Percentiles rank a stretch among this genome's conserved stretches.
Conservation (phyloP, 1,140 invertebrate genomes). For the Chlorops oryzae region DNA sequence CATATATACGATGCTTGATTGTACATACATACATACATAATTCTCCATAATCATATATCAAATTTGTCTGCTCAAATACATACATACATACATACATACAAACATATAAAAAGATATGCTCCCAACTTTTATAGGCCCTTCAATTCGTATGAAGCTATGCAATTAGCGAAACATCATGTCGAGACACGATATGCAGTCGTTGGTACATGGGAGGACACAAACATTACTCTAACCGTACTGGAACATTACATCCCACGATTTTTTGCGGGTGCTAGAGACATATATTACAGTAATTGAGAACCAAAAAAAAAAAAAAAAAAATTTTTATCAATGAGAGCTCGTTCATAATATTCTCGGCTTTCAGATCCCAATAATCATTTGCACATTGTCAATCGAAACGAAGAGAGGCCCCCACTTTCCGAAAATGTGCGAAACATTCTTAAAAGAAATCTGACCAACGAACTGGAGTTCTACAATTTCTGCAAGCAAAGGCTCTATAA, state of each 20-base stretch:
- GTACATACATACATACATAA: slow-evolving; percentile 1
- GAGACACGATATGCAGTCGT: slow-evolving; percentile 81
- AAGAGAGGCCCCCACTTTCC: slow-evolving; percentile 64
- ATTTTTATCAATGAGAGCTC: background rate
- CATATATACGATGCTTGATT: background rate
- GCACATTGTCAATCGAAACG: slow-evolving; percentile 73
- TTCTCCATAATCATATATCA: background rate
- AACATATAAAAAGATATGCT: too few species aligned
- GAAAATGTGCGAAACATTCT: slow-evolving; percentile 75
- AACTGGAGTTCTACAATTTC: slow-evolving; percentile 89
- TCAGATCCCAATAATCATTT: slow-evolving; percentile 65
- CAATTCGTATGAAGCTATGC: slow-evolving; percentile 71
- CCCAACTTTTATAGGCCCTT: slow-evolving; percentile 71
- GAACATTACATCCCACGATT: slow-evolving; percentile 78
- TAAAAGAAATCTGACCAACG: slow-evolving; percentile 73
- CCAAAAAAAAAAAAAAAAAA: too few species aligned
- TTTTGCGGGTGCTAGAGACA: slow-evolving; percentile 63
- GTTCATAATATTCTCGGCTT: slow-evolving; percentile 27
- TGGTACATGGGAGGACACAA: slow-evolving; percentile 81
- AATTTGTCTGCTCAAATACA: too few species aligned
- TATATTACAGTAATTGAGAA: slow-evolving; percentile 30
- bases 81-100: too few species aligned
- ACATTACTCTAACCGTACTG: slow-evolving; percentile 72
- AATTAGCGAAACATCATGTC: slow-evolving; percentile 74
- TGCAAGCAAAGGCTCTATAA: slow-evolving; percentile 74